Conservation (phyloP, 2,113 vertebrate genomes). For the Arvicanthis niloticus region DNA sequence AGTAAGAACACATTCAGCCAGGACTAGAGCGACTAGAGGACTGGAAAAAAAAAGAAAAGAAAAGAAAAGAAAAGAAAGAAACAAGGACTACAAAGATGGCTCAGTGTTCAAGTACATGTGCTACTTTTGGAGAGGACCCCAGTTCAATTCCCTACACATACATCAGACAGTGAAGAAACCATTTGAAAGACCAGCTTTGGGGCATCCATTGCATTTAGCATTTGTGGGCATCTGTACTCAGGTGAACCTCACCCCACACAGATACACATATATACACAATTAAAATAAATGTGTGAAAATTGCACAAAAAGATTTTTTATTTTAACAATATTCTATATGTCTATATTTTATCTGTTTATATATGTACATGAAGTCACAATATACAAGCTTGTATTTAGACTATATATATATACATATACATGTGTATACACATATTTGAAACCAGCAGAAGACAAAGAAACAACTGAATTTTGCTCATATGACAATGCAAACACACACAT, state of each 20-base stretch:
- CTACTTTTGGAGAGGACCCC: not conserved
- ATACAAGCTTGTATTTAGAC: not conserved
- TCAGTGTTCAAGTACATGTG: not conserved
- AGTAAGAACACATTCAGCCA: not conserved
- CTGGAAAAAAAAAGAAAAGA: too few species aligned
- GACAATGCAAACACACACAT: not conserved
- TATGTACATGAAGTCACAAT: not conserved
- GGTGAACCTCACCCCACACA: not conserved
- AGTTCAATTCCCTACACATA: not conserved
- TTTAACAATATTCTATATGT: not conserved
- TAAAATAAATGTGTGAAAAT: not conserved
- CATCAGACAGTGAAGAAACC: not conserved
- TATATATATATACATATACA: too few species aligned
- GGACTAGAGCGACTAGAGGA: too few species aligned
- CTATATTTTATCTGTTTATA: not conserved
- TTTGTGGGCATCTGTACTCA: not conserved
- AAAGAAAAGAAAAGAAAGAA: not conserved
- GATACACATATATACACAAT: not conserved
- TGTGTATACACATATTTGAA: not conserved
- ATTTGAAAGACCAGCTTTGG: not conserved
- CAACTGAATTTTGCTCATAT: not conserved
- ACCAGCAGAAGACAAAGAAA: not conserved
- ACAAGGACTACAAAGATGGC: not conserved
- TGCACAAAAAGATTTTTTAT: not conserved
- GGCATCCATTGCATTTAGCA: not conserved